A percentile compares a stretch with the other conserved stretches of the same genome.
These are phyloP conservation scores for Mamestra brassicae DNA, from an alignment of 2,888 invertebrate genomes.

Conservation along the genomic window DNA sequence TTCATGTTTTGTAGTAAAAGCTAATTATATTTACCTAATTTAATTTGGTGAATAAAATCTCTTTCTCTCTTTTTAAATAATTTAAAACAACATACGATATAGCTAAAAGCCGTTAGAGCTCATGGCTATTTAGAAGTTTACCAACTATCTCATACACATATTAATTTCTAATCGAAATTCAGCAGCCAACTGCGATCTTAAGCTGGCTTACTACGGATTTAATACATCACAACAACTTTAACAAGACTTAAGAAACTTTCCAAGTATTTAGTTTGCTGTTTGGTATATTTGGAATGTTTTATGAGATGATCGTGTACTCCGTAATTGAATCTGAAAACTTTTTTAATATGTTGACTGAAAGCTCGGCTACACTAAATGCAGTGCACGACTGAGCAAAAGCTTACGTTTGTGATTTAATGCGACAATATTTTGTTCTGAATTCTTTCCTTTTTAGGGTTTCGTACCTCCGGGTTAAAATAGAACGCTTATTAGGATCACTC, in stretches of 20 bases:
- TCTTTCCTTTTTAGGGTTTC: neutral
- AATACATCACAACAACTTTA: conserved; percentile 61
- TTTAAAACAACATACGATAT: neutral
- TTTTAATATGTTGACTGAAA: conserved; percentile 43
- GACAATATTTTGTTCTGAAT: neutral
- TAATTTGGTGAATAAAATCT: neutral
- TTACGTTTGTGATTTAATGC: conserved; percentile 2
- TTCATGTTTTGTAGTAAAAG: neutral
- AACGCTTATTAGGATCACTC: no score
- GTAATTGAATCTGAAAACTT: conserved; percentile 56
- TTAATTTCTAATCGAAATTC: conserved; percentile 60
- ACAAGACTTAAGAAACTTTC: conserved; percentile 55
- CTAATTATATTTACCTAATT: conserved; percentile 19
- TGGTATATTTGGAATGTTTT: conserved; percentile 56
- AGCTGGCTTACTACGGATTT: conserved; percentile 51
- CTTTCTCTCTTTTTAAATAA: neutral
- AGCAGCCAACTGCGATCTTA: conserved; percentile 40
- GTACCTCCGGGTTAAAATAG: no score
- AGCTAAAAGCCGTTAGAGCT: neutral
- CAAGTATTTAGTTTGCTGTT: conserved; percentile 58
- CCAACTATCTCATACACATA: conserved; percentile 42
- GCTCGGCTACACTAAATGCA: conserved; percentile 26
- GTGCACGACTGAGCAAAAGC: conserved; percentile 1
- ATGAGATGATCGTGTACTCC: conserved; percentile 46
- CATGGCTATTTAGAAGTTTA: conserved; percentile 10